Conservation (phyloP, 2,113 vertebrate species). For the Bolborhynchus lineola region DNA sequence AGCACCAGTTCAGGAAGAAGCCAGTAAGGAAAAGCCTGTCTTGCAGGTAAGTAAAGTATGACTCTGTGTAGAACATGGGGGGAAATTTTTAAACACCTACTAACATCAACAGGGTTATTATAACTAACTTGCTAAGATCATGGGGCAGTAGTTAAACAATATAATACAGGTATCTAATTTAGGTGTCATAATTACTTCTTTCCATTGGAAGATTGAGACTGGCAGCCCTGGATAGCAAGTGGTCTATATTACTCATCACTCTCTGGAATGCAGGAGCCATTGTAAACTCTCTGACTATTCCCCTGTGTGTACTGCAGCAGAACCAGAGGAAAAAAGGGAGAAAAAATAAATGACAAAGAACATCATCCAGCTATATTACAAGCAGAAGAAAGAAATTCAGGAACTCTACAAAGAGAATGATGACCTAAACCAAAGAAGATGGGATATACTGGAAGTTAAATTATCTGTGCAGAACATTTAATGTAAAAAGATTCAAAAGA, state of each 20-base stretch:
- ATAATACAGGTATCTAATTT: constrained; percentile 28
- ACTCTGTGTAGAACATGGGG: neutral
- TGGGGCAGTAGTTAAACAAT: constrained; percentile 4
- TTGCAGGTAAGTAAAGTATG: neutral
- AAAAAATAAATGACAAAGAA: constrained; percentile 22
- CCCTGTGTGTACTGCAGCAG: constrained; percentile 21
- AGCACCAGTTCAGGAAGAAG: neutral
- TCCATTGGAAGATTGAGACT: neutral
- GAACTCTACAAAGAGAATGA: constrained; percentile 21
- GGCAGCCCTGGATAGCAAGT: constrained; percentile 56
- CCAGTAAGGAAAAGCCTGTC: neutral
- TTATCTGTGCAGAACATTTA: constrained; percentile 34
- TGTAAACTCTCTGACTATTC: constrained; percentile 44
- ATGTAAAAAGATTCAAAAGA: constrained; percentile 25
- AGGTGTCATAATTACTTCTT: constrained; percentile 29
- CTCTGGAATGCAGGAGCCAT: constrained; percentile 27
- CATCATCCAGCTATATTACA: constrained; percentile 16
- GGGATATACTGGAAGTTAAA: constrained; percentile 19
- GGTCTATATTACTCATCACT: constrained; percentile 58
- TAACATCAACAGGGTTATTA: constrained; percentile 8
- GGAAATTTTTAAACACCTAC: neutral
- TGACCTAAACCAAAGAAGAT: constrained; percentile 47
- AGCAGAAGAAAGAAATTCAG: constrained; percentile 40
- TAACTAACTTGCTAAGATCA: constrained; percentile 6
- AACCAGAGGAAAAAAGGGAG: neutral